These are phyloP conservation scores for Helicoverpa armigera DNA, from an alignment of 1,140 invertebrate genomes.

Conservation along the genomic window DNA sequence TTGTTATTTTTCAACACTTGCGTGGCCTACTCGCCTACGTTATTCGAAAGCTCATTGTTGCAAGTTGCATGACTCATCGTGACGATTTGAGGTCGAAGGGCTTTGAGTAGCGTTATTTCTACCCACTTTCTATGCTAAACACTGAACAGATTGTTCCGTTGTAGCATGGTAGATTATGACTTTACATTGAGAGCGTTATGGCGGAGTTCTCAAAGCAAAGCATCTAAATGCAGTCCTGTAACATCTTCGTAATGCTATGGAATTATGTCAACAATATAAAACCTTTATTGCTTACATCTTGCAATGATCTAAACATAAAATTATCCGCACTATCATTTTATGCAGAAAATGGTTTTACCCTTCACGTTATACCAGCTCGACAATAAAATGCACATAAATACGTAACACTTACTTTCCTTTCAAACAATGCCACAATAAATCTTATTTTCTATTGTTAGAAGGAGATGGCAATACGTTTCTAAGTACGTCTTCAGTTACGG, in stretches of 20 bases:
- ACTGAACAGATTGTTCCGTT: background rate
- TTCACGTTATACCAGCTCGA: background rate
- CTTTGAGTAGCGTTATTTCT: constrained; percentile 54
- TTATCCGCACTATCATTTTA: background rate
- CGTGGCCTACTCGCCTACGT: background rate
- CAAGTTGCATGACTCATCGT: constrained; percentile 57
- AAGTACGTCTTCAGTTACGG: constrained; percentile 1
- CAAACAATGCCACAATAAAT: constrained; percentile 19
- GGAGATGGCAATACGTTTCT: constrained; percentile 1
- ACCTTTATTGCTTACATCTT: too few relatives aligned
- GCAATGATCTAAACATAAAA: too few relatives aligned
- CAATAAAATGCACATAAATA: background rate
- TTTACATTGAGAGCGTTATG: background rate
- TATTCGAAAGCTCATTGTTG: constrained; percentile 40
- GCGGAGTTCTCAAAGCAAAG: background rate
- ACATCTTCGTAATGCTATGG: too few relatives aligned
- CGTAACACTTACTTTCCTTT: constrained; percentile 23
- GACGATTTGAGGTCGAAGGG: constrained; percentile 71
- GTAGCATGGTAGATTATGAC: background rate
- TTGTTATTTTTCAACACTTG: background rate
- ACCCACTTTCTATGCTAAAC: constrained; percentile 62
- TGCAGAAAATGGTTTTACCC: background rate
- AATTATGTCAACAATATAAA: too few relatives aligned
- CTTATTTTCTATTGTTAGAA: constrained; percentile 7
- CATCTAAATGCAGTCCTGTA: too few relatives aligned